These are phyloP conservation scores for Cyrtonyx montezumae DNA, from an alignment of 2,113 vertebrate species.

Conservation along the genomic window DNA sequence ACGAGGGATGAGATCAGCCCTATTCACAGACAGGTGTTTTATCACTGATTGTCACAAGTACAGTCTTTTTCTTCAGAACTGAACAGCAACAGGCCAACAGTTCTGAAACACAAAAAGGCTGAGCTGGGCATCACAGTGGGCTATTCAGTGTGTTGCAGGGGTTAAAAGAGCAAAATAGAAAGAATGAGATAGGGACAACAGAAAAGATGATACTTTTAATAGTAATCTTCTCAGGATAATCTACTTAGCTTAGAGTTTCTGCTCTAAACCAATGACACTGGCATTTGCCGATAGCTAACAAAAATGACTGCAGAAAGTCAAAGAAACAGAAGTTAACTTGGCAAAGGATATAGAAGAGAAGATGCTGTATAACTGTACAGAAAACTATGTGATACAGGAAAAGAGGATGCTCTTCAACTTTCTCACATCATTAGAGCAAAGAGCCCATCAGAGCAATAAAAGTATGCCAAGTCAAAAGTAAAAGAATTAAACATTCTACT, in stretches of 20 bases:
- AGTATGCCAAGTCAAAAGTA: background rate
- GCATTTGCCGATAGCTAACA: background rate
- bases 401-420: background rate
- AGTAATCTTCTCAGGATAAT: background rate
- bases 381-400: background rate
- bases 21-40: background rate
- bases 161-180: background rate
- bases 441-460: background rate
- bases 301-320: background rate
- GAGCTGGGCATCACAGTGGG: background rate
- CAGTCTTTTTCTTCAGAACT: background rate
- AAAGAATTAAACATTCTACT: background rate
- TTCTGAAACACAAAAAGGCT: background rate
- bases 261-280: background rate
- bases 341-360: background rate
- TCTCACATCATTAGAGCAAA: background rate
- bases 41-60: background rate
- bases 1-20: slow-evolving; percentile 5
- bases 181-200: background rate
- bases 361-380: background rate
- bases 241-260: background rate
- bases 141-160: background rate
- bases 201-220: background rate
- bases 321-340: background rate
- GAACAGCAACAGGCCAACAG: background rate